Percentiles rank a stretch among this genome's conserved stretches.
phyloP scores from a whole-genome alignment of 2,113 vertebrate species.

The Podarcis muralis region DNA sequence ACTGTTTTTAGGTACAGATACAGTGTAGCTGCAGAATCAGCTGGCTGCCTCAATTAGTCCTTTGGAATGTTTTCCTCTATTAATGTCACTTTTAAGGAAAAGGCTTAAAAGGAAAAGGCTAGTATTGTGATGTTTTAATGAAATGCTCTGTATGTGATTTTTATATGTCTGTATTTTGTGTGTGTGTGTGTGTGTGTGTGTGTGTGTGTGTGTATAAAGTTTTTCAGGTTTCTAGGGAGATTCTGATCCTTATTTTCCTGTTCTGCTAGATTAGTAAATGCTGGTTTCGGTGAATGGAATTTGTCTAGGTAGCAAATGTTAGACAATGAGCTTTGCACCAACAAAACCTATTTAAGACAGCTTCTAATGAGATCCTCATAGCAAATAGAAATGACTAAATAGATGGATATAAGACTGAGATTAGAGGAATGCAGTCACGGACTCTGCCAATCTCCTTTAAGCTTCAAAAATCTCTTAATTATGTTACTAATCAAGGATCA shows the following conservation, averaged over 20 bases:
- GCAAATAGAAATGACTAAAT: not conserved
- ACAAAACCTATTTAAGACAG: not conserved
- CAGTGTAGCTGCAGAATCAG: too few relatives aligned
- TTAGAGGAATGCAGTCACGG: not conserved
- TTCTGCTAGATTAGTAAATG: not conserved
- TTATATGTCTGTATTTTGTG: too few relatives aligned
- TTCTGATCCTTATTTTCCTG: not conserved
- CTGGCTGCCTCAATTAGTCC: too few relatives aligned
- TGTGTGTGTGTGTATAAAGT: too few relatives aligned
- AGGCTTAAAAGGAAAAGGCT: too few relatives aligned
- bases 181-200: too few relatives aligned
- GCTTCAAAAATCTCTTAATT: not conserved
- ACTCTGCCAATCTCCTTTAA: not conserved
- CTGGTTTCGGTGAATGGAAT: not conserved
- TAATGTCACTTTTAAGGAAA: too few relatives aligned
- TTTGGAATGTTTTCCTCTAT: too few relatives aligned
- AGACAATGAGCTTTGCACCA: not conserved
- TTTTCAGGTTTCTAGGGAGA: not conserved
- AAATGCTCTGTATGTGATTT: too few relatives aligned
- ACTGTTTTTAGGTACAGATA: too few relatives aligned
- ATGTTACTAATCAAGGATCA: not conserved
- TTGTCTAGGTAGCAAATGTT: conserved; percentile 2
- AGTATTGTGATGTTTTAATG: too few relatives aligned
- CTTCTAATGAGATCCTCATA: not conserved
- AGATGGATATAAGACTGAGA: not conserved